Percentiles rank a stretch among this genome's conserved stretches.
phyloP scores from a whole-genome alignment of 2,113 vertebrate species.

The Columba livia region DNA sequence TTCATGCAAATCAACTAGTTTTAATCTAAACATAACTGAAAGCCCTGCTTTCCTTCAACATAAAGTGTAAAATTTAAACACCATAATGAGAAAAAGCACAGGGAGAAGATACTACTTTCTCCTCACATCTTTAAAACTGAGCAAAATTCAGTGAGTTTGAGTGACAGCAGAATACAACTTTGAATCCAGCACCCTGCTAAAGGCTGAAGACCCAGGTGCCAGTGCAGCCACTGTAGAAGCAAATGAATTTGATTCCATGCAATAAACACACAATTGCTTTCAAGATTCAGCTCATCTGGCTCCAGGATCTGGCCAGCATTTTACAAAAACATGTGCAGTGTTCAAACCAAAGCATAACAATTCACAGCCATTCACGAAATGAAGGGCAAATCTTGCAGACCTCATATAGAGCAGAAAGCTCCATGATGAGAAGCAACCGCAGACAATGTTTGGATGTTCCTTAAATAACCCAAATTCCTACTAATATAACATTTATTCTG shows the following conservation, averaged over 20 bases:
- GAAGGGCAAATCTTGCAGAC: background rate
- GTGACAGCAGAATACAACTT: background rate
- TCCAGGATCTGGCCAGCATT: background rate
- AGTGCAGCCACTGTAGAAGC: background rate
- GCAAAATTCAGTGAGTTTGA: background rate
- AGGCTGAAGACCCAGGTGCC: background rate
- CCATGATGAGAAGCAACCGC: background rate
- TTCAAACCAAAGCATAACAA: background rate
- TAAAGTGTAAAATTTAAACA: background rate
- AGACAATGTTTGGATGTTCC: rapidly evolving
- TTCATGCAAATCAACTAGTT: background rate
- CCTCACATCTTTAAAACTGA: background rate
- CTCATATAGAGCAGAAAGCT: background rate
- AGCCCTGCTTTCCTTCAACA: background rate
- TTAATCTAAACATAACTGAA: background rate
- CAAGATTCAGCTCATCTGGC: background rate
- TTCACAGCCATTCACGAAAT: background rate
- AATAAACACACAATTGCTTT: background rate
- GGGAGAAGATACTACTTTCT: background rate
- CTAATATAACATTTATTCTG: background rate
- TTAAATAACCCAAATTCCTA: background rate
- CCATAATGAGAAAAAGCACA: rapidly evolving
- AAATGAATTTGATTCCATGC: background rate
- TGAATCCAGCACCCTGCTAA: background rate
- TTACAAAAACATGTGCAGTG: background rate